Conservation (phyloP, 2,888 invertebrate genomes). For the Campoletis raptor region DNA sequence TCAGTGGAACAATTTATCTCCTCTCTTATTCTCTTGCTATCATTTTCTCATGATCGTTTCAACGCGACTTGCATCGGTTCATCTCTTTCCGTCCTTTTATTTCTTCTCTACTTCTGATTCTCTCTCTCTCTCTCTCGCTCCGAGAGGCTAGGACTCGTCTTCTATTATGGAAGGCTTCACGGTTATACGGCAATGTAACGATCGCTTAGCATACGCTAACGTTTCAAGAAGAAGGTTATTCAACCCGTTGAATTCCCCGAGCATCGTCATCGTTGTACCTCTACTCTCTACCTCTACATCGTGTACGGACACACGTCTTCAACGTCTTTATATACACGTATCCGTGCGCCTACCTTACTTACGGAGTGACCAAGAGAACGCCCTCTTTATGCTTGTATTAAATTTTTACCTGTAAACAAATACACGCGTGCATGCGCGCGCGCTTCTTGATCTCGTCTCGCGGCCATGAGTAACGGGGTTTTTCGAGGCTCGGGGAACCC, state of each 20-base stretch:
- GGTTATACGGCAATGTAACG: slow-evolving; percentile 42
- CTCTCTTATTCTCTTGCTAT: neutral
- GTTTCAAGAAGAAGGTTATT: slow-evolving; percentile 79
- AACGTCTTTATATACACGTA: slow-evolving; percentile 25
- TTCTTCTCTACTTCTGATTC: neutral
- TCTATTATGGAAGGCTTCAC: slow-evolving; percentile 5
- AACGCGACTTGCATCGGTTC: slow-evolving; percentile 19
- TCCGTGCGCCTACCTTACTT: slow-evolving; percentile 11
- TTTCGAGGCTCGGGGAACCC: slow-evolving; percentile 53
- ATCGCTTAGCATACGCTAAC: slow-evolving; percentile 76
- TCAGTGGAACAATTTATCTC: slow-evolving; percentile 22
- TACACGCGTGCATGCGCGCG: neutral
- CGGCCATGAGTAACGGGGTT: slow-evolving; percentile 50
- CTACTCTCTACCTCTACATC: too few species aligned
- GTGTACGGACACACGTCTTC: slow-evolving; percentile 19
- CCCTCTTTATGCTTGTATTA: slow-evolving; percentile 22
- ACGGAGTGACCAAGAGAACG: slow-evolving; percentile 38
- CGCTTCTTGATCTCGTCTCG: slow-evolving; percentile 17
- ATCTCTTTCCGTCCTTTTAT: slow-evolving; percentile 40
- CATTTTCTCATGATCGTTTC: neutral
- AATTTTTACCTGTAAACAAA: slow-evolving; percentile 8
- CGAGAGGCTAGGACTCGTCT: too few species aligned
- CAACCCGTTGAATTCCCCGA: slow-evolving; percentile 77
- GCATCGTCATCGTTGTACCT: slow-evolving; percentile 52
- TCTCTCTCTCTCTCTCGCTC: slow-evolving; percentile 27